These are phyloP conservation scores for Drosophila azteca DNA, from an alignment of 1,140 invertebrate species.

Conservation along the genomic window DNA sequence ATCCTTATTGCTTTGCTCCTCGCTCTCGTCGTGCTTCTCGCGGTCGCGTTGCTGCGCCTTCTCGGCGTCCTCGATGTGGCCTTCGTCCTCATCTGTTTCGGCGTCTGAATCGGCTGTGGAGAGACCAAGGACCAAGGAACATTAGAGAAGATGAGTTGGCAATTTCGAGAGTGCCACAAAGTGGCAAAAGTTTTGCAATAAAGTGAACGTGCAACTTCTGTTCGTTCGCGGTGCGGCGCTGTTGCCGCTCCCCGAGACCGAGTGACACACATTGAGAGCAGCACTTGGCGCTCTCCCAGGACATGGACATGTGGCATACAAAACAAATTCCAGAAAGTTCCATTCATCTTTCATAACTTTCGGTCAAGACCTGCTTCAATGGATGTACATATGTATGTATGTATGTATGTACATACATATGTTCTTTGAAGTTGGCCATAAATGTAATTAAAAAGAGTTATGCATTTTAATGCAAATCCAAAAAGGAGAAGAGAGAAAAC, in stretches of 20 bases:
- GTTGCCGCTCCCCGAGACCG: neutral
- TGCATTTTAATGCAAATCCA: slow-evolving; percentile 68
- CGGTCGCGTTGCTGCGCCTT: slow-evolving; percentile 79
- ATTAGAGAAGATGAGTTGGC: slow-evolving; percentile 52
- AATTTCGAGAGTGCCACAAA: slow-evolving; percentile 40
- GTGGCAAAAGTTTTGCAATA: slow-evolving; percentile 55
- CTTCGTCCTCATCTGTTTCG: slow-evolving; percentile 83
- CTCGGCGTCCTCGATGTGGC: slow-evolving; percentile 80
- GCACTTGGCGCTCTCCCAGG: too few species aligned
- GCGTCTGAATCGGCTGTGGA: slow-evolving; percentile 76
- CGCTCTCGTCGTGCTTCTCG: slow-evolving; percentile 77
- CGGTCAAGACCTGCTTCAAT: slow-evolving; percentile 10
- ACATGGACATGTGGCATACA: too few species aligned
- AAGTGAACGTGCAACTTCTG: slow-evolving; percentile 28
- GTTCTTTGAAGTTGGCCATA: slow-evolving; percentile 32
- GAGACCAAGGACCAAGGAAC: slow-evolving; percentile 4
- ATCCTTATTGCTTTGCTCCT: slow-evolving; percentile 83
- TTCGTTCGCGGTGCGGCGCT: neutral
- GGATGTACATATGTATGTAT: too few species aligned
- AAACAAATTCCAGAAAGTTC: too few species aligned
- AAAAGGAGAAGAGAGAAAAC: slow-evolving; percentile 22
- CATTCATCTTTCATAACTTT: slow-evolving; percentile 1
- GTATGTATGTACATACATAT: too few species aligned
- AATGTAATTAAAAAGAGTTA: slow-evolving; percentile 63
- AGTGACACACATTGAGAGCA: too few species aligned